Base-by-base conservation (phyloP, 2,797 vertebrate species). In the Gouania willdenowi region DNA sequence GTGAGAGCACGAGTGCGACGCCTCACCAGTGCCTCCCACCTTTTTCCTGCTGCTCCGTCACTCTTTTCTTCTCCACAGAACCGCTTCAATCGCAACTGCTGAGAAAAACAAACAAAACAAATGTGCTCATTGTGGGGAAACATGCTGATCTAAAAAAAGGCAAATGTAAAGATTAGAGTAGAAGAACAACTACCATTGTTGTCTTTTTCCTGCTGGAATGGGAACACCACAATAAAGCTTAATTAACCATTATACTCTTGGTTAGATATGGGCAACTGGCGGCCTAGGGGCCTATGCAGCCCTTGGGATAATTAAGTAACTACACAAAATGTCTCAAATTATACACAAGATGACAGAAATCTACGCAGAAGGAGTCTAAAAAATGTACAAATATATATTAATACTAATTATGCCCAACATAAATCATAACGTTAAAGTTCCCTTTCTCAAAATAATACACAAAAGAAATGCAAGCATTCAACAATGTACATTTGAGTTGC, bases 1-100 rank as follows among this genome's bases (percentile, higher is more conserved):
- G 77, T 83, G n/a, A n/a, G n/a, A n/a, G 79, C 77, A 79, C 53
- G 54, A 72, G 69, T 71, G 60, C 45, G 24, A 29, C 8, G 32
- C 58, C 25, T 46, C 35, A 4, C 19, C 24, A 2, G 4, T 23
- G n/a, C 53, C 38, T 29, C 24, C 25, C 18, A 12, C 30, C 67
- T 40, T 44, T 41, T 41, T 50, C n/a, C 50, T 56, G 52, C 62
- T 59, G 54, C 37, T 68, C 41, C 58, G 61, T 66, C 62, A 42
- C 59, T 59, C 13, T 16, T 23, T 33, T 41, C 19, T n/a, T n/a
- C 26, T 60, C 27, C 13, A 6, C 21, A 59, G 61, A 71, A 41
- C 50, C 53, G 49, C 60, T 74, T 45, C 58, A 26, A 70, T 69
- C 5, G 5, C 3, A 41, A 27, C 43, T 74, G 77, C 56, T 59